These are phyloP conservation scores for Drosophila koepferae DNA, from an alignment of 2,888 invertebrate genomes.

Conservation along the genomic window DNA sequence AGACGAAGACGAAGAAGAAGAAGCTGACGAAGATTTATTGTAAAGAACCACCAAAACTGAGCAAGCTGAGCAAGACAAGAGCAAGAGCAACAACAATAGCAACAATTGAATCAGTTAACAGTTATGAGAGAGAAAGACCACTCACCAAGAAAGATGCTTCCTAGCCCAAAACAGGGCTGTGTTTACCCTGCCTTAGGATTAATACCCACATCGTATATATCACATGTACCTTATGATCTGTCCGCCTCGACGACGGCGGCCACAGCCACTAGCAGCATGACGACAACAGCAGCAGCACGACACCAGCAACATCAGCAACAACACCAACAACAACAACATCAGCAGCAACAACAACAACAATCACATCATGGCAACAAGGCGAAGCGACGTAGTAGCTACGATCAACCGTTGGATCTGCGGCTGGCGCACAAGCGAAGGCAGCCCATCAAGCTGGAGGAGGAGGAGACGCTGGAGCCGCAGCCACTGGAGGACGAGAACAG, in stretches of 20 bases:
- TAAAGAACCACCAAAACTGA: background rate
- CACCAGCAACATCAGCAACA: constrained; percentile 45
- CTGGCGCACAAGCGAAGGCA: constrained; percentile 91
- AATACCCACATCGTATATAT: constrained; percentile 86
- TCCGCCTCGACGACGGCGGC: constrained; percentile 83
- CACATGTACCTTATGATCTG: constrained; percentile 90
- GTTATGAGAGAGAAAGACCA: constrained; percentile 96
- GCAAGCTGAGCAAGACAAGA: background rate
- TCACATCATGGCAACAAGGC: constrained; percentile 65
- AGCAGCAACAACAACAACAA: constrained; percentile 54
- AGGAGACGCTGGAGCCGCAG: constrained; percentile 36
- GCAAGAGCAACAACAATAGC: constrained; percentile 9
- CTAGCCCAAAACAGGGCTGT: constrained; percentile 91
- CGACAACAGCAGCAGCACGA: constrained; percentile 55
- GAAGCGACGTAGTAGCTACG: constrained; percentile 83
- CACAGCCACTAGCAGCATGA: constrained; percentile 86
- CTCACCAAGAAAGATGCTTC: constrained; percentile 94
- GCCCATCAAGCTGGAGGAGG: constrained; percentile 28
- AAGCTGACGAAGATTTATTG: background rate
- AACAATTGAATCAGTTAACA: constrained; percentile 66
- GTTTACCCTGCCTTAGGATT: constrained; percentile 89
- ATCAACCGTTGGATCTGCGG: constrained; percentile 95
- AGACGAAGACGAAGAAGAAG: background rate
- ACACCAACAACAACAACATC: constrained; percentile 27
- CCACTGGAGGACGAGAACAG: constrained; percentile 92